Conservation (phyloP, 2,113 vertebrate genomes). For the Hydrochoerus hydrochaeris region DNA sequence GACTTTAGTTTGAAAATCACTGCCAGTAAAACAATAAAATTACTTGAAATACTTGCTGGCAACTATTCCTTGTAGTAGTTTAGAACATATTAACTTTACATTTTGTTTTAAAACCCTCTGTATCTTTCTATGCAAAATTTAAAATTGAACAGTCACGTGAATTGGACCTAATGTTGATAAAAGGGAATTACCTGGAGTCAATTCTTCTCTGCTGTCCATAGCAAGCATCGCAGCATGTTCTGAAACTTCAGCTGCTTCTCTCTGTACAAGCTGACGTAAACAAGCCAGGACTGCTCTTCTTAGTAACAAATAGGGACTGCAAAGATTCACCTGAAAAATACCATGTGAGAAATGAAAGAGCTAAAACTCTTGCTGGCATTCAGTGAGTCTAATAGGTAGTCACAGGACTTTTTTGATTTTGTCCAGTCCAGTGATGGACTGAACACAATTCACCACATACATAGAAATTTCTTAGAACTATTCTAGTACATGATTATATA, state of each 20-base stretch:
- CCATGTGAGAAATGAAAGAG: conserved; percentile 71
- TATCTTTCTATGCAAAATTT: not conserved
- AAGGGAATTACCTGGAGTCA: conserved; percentile 88
- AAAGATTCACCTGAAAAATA: conserved; percentile 92
- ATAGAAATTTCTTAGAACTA: conserved; percentile 32
- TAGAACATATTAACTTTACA: conserved; percentile 8
- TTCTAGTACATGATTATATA: not conserved
- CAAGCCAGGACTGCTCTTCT: conserved; percentile 93
- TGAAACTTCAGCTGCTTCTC: conserved; percentile 93
- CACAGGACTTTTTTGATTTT: conserved; percentile 25
- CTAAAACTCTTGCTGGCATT: conserved; percentile 1
- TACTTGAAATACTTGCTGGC: not conserved
- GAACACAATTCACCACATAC: conserved; percentile 24
- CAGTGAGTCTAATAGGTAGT: not conserved
- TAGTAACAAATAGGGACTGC: conserved; percentile 91
- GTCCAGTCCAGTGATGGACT: not conserved
- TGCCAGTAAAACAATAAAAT: not conserved
- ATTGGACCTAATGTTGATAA: conserved; percentile 26
- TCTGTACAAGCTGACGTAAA: conserved; percentile 94
- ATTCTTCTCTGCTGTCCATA: conserved; percentile 90
- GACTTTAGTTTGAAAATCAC: not conserved
- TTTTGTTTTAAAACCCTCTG: not conserved
- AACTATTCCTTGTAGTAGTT: not conserved
- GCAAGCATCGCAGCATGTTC: conserved; percentile 91
- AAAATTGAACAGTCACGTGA: conserved; percentile 49